phyloP scores from a whole-genome alignment of 2,113 vertebrate species.

The Colossoma macropomum region DNA sequence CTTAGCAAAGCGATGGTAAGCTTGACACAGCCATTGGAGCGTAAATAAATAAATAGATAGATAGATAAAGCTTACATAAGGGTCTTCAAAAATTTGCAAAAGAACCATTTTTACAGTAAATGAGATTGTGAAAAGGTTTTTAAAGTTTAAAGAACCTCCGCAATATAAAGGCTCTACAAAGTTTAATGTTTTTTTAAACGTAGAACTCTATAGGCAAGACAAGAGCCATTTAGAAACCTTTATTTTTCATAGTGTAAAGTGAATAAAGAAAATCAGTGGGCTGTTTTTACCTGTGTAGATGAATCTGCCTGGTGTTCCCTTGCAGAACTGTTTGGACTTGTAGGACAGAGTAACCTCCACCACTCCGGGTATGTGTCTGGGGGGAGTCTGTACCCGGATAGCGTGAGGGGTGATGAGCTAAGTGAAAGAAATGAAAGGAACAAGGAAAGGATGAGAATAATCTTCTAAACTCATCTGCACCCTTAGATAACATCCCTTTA shows the following conservation, averaged over 20 bases:
- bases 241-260: conserved; percentile 33
- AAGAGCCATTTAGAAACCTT: neutral
- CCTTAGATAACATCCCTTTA: neutral
- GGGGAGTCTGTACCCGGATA: conserved; percentile 97
- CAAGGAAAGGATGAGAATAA: conserved; percentile 59
- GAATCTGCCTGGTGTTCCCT: conserved; percentile 99
- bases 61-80: too few relatives aligned
- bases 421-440: neutral
- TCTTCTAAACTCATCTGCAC: neutral
- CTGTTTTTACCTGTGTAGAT: conserved; percentile 93
- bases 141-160: too few relatives aligned
- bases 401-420: conserved; percentile 98
- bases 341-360: conserved; percentile 99
- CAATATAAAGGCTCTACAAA: too few relatives aligned
- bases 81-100: too few relatives aligned
- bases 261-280: too few relatives aligned
- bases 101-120: too few relatives aligned
- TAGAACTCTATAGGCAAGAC: too few relatives aligned
- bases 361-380: conserved; percentile 97
- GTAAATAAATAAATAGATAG: neutral
- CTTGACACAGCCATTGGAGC: neutral
- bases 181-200: too few relatives aligned
- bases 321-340: conserved; percentile 99
- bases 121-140: too few relatives aligned
- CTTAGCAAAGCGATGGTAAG: neutral